These are phyloP conservation scores for Ctenosaura bakeri DNA, from an alignment of 2,797 vertebrate genomes.

Conservation along the genomic window DNA sequence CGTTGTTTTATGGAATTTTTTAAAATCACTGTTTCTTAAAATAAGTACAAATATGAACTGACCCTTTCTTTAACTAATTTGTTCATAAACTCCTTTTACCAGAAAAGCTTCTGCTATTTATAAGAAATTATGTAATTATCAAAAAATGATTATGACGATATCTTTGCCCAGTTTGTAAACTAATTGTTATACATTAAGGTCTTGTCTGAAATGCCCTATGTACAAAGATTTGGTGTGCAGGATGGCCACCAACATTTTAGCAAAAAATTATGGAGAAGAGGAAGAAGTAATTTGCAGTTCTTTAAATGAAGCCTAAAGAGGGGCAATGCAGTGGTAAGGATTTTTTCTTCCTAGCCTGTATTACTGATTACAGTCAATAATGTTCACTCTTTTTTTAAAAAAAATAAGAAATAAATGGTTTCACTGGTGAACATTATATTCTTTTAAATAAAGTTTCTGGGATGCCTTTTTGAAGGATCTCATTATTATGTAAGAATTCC, in stretches of 20 bases:
- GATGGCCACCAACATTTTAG: constrained; percentile 38
- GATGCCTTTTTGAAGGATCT: constrained; percentile 68
- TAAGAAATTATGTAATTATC: constrained; percentile 50
- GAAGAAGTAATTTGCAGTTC: constrained; percentile 35
- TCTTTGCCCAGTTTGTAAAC: constrained; percentile 64
- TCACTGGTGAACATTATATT: constrained; percentile 71
- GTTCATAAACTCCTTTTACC: constrained; percentile 52
- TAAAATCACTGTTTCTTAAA: constrained; percentile 63
- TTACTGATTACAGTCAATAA: constrained; percentile 66
- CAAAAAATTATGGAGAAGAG: neutral
- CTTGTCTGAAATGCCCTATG: constrained; percentile 63
- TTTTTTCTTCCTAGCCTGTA: constrained; percentile 2
- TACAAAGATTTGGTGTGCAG: constrained; percentile 58
- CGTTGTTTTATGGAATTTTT: constrained; percentile 69
- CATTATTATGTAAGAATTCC: constrained; percentile 62
- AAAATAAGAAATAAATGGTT: constrained; percentile 75
- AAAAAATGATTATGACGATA: constrained; percentile 66
- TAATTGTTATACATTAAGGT: constrained; percentile 60
- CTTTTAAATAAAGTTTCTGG: constrained; percentile 73
- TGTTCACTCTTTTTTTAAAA: constrained; percentile 43
- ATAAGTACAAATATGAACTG: constrained; percentile 41
- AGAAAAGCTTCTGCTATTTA: constrained; percentile 49
- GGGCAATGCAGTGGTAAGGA: constrained; percentile 55
- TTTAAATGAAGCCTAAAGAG: constrained; percentile 59
- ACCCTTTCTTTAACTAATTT: constrained; percentile 31